phyloP scores from a whole-genome alignment of 92 coral and sea anemone genomes.

The Phenganax marumi region DNA sequence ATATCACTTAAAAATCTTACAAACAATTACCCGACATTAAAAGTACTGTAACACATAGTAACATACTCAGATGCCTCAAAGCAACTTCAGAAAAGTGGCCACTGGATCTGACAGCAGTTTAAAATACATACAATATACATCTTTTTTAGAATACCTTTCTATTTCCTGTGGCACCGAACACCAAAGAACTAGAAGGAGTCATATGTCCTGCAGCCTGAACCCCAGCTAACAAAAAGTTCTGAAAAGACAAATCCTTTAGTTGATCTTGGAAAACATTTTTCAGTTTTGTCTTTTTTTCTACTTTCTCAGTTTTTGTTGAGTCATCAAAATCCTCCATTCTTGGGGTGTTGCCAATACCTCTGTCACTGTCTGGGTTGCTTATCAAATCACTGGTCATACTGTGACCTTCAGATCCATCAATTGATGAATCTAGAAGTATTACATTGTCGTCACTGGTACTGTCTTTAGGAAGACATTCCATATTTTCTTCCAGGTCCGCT shows the following conservation, averaged over 20 bases:
- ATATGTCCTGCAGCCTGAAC: slow-evolving; percentile 30
- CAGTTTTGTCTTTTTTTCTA: slow-evolving; percentile 1
- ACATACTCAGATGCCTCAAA: too few relatives aligned
- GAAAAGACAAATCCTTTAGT: slow-evolving; percentile 27
- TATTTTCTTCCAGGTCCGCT: slow-evolving; percentile 8
- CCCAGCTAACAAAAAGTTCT: slow-evolving; percentile 35
- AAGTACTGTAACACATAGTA: too few relatives aligned
- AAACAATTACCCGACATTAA: too few relatives aligned
- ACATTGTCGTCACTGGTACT: not conserved
- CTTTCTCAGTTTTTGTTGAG: slow-evolving; percentile 12
- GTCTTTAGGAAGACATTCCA: slow-evolving; percentile 22
- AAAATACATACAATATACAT: not conserved
- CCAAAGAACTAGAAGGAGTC: not conserved
- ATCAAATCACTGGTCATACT: slow-evolving; percentile 15
- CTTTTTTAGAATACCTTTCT: not conserved
- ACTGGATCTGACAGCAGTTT: not conserved
- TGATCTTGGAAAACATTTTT: slow-evolving; percentile 32
- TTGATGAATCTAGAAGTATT: not conserved
- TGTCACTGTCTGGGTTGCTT: slow-evolving; percentile 34
- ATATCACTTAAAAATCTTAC: too few relatives aligned
- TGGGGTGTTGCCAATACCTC: not conserved
- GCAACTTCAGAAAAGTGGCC: too few relatives aligned
- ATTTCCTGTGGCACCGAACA: not conserved
- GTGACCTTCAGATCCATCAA: slow-evolving; percentile 24
- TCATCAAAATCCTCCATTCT: slow-evolving; percentile 25